These are phyloP conservation scores for Danio jaintianensis DNA, from an alignment of 2,797 vertebrate species.

Conservation along the genomic window DNA sequence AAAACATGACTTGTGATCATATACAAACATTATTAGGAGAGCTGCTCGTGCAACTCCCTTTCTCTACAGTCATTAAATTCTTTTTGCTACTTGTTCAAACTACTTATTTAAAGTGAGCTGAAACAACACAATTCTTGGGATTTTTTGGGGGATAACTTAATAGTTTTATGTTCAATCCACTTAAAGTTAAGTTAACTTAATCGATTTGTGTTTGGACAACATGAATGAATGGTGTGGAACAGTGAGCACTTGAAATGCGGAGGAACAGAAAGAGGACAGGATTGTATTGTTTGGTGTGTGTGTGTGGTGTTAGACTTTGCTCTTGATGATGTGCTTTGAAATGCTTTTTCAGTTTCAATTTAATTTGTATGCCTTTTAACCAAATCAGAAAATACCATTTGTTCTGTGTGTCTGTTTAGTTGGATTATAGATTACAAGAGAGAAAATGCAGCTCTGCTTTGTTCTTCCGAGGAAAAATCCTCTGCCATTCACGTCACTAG, in stretches of 20 bases:
- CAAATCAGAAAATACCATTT: slow-evolving; percentile 24
- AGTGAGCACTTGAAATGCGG: background rate
- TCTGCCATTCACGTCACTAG: slow-evolving; percentile 46
- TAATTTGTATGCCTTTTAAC: slow-evolving; percentile 21
- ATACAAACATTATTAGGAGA: slow-evolving; percentile 16
- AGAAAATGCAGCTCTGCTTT: slow-evolving; percentile 17
- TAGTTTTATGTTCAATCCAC: too few relatives aligned
- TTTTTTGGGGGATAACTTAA: too few relatives aligned
- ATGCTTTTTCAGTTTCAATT: slow-evolving; percentile 30
- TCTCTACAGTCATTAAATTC: background rate
- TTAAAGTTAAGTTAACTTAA: too few relatives aligned
- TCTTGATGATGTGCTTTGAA: slow-evolving; percentile 4
- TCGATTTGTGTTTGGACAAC: too few relatives aligned
- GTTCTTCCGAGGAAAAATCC: slow-evolving; percentile 48
- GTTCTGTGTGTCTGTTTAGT: slow-evolving; percentile 14
- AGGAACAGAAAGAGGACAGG: background rate
- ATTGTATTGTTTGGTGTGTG: background rate
- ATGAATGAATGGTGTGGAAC: background rate
- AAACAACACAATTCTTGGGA: too few relatives aligned
- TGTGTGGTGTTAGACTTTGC: background rate
- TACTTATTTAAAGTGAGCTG: too few relatives aligned
- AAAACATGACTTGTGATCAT: background rate
- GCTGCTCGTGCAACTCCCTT: background rate
- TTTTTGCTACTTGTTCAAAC: too few relatives aligned
- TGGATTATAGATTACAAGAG: slow-evolving; percentile 30